Base-by-base conservation (phyloP, 2,797 vertebrate species). In the Malurus splendens region DNA sequence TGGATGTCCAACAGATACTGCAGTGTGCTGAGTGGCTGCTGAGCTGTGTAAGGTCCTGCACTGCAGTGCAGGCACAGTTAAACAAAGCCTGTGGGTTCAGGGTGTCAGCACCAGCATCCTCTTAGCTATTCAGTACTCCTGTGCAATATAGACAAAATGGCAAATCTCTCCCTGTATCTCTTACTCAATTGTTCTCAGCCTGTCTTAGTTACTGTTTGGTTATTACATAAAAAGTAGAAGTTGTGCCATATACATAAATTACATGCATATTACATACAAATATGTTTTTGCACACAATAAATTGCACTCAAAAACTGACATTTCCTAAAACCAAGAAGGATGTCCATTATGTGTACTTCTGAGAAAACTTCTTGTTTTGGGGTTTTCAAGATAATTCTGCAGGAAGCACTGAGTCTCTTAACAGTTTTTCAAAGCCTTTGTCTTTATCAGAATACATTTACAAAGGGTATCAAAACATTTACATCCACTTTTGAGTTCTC, bases 291-390 rank as follows among this genome's bases (percentile, higher is more conserved):
- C 8, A 6, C 38, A 23, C 2, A 12, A 24, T 62, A 42, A 54
- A 14, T 17, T 36, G 7, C 23, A 23, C 8, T 59, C 28, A 61
- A 6, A 79, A 45, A 50, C 20, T 54, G 36, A 8, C 3, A 4
- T 56, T 91, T 88, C 27, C 30, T 74, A 36, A 42, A 75, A 39
- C 4, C 16, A 38, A 24, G 32, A 64, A 41, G 14, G 32, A 23
- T 18, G 24, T 7, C 17, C 2, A 1, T 18, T 38, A 32, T 4
- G 7, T 0, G 0, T 32, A 14, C 12, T 65, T 41, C 9, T 18
- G 55, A 7, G 11, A 78, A 80, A 48, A 11, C 11, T 72, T 39
- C 8, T 24, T 2, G 27, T 42, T 79, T 48, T 2, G 44, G 17
- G 3, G 3, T 18, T 86, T 86, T 70, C 15, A 62, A 39, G 20